Conservation (phyloP, 2,888 invertebrate genomes). For the Taenaris catops region DNA sequence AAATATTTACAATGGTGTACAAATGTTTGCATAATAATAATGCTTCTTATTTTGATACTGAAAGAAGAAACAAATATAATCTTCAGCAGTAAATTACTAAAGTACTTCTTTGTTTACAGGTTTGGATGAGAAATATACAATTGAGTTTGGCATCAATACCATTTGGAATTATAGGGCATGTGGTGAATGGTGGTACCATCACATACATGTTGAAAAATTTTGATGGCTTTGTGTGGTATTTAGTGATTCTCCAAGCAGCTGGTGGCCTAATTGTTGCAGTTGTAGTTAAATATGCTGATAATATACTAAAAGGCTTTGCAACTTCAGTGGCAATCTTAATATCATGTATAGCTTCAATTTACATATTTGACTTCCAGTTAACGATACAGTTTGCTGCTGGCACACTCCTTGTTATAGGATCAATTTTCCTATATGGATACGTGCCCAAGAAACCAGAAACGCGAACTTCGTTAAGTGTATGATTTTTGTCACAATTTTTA, state of each 20-base stretch:
- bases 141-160: conserved; percentile 95
- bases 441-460: conserved; percentile 79
- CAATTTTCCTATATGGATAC: conserved; percentile 96
- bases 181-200: conserved; percentile 85
- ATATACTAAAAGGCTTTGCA: conserved; percentile 98
- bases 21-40: too few relatives aligned
- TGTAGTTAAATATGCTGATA: conserved; percentile 99
- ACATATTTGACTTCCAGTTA: conserved; percentile 93
- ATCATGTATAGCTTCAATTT: conserved; percentile 95
- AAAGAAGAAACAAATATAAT: too few relatives aligned
- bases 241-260: conserved; percentile 94
- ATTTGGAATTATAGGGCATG: conserved; percentile 90
- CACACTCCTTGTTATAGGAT: conserved; percentile 92
- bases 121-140: conserved; percentile 99
- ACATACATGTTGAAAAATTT: conserved; percentile 82
- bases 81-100: too few relatives aligned
- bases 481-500: conserved; percentile 27
- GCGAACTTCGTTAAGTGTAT: conserved; percentile 55
- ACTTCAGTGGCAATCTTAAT: conserved; percentile 98
- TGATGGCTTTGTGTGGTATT: conserved; percentile 91
- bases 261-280: conserved; percentile 98
- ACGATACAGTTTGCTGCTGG: conserved; percentile 93
- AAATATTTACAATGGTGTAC: too few relatives aligned
- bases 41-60: too few relatives aligned
- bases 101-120: conserved; percentile 57